A percentile compares a stretch with the other conserved stretches of the same genome.
phyloP scores from a whole-genome alignment of 2,888 invertebrate species.

The Thymelicus sylvestris region DNA sequence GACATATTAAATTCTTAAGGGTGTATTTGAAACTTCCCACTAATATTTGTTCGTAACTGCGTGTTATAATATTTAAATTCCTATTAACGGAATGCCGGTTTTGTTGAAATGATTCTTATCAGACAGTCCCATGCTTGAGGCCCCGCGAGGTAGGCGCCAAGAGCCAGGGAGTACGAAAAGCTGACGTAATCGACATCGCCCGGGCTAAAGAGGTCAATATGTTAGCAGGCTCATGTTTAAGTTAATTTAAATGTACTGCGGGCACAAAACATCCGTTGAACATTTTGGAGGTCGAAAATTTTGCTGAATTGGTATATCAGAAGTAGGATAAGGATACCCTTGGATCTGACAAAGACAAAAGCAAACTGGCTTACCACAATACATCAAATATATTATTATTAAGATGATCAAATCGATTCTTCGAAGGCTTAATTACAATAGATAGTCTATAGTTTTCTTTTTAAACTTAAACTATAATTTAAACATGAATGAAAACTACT shows the following conservation, averaged over 20 bases:
- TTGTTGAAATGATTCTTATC: constrained; percentile 36
- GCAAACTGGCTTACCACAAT: no score
- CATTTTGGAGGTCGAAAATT: not conserved
- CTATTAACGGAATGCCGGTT: constrained; percentile 28
- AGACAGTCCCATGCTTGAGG: constrained; percentile 36
- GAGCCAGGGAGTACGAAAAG: constrained; percentile 23
- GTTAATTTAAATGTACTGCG: constrained; percentile 27
- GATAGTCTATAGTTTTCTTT: no score
- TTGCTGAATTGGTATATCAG: not conserved
- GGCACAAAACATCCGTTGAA: constrained; percentile 27
- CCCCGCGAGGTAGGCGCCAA: constrained; percentile 34
- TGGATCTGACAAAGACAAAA: no score
- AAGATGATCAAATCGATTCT: no score
- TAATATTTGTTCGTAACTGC: constrained; percentile 1
- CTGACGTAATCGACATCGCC: constrained; percentile 29
- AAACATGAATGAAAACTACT: no score
- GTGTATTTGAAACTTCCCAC: not conserved
- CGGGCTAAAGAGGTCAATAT: constrained; percentile 37
- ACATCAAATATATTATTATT: no score
- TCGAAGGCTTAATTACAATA: no score
- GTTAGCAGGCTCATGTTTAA: constrained; percentile 29
- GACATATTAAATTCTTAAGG: no score
- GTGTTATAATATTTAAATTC: not conserved
- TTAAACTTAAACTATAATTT: no score
- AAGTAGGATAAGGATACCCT: not conserved